A percentile compares a stretch with the other conserved stretches of the same genome.
Conservation (phyloP, 2,113 vertebrate species). For the Petromus typicus region DNA sequence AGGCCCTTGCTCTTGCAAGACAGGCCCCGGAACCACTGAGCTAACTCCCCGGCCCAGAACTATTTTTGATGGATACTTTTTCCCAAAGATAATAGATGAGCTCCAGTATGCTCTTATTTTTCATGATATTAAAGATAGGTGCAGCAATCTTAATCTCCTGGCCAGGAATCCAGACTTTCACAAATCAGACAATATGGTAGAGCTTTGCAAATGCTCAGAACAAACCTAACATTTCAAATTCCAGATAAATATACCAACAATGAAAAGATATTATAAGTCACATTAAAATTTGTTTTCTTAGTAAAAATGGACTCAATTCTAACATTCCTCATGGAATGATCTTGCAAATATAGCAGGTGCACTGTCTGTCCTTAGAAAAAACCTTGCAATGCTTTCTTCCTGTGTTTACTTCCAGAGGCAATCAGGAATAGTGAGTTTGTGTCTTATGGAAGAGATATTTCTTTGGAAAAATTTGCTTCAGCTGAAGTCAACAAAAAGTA, state of each 20-base stretch:
- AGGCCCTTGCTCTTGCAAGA: no score
- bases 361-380: background rate
- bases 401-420: background rate
- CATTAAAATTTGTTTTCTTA: background rate
- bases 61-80: no score
- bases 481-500: background rate
- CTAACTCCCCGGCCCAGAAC: no score
- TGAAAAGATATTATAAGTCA: background rate
- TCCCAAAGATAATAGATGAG: background rate
- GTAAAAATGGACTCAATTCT: background rate
- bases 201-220: background rate
- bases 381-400: background rate
- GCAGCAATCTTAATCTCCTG: background rate
- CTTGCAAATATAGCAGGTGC: background rate
- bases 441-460: background rate
- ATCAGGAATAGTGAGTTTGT: background rate
- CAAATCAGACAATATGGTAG: background rate
- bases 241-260: background rate
- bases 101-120: background rate
- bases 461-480: background rate
- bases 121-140: background rate
- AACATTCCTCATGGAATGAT: background rate
- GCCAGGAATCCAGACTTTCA: background rate
- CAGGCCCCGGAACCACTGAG: no score
- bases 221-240: background rate